Evolutionary conservation across 2,888 invertebrate genomes (phyloP).

Genomic region (Tetragonisca angustula): DNA sequence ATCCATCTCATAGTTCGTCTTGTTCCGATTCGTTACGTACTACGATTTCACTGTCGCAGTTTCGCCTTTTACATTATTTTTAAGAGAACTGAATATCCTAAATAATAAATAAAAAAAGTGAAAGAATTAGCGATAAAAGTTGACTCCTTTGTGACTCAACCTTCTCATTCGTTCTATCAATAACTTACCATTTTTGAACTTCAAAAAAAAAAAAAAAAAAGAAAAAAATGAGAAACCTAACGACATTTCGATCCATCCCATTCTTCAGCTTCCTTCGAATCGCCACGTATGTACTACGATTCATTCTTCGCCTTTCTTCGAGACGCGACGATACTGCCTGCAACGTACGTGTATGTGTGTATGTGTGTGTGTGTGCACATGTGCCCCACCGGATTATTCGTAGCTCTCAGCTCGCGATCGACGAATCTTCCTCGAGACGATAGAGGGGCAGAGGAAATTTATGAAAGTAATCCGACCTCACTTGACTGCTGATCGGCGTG

Average conservation of each 20-base stretch:
- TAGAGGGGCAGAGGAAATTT: conserved; percentile 73
- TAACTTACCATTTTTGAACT: background rate
- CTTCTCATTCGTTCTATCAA: background rate
- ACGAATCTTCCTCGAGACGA: conserved; percentile 39
- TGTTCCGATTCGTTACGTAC: background rate
- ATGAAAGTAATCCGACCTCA: conserved; percentile 81
- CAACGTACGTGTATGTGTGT: background rate
- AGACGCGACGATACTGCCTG: conserved; percentile 7
- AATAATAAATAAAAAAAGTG: too few relatives aligned
- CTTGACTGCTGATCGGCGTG: conserved; percentile 83
- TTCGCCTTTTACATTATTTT: too few relatives aligned
- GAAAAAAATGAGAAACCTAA: background rate
- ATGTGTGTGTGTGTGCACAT: too few relatives aligned
- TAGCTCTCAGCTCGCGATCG: conserved; percentile 56
- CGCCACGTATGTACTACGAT: conserved; percentile 10
- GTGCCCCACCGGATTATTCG: conserved; percentile 58
- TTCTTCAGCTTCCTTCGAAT: background rate
- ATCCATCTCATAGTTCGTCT: background rate
- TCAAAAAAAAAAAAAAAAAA: background rate
- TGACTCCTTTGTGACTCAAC: background rate
- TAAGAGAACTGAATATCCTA: too few relatives aligned
- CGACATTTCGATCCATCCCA: background rate
- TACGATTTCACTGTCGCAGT: background rate
- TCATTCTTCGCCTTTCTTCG: conserved; percentile 14
- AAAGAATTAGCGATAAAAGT: too few relatives aligned